Percentiles rank a stretch among this genome's conserved stretches.
Evolutionary conservation across 2,888 invertebrate genomes (phyloP).

Genomic region (Molanna angustata): DNA sequence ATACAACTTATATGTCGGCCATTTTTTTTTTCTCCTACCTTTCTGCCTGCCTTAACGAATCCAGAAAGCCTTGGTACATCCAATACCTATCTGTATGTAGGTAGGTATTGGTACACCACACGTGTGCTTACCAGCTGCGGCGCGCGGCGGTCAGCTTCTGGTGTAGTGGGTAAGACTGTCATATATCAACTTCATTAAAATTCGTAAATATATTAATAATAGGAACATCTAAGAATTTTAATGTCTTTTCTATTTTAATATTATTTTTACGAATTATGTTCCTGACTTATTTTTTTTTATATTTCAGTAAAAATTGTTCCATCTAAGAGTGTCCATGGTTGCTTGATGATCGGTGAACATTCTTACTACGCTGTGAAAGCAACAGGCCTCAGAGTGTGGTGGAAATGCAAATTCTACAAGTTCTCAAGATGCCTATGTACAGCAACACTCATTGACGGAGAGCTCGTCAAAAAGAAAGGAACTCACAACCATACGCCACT

Average conservation of each 20-base stretch:
- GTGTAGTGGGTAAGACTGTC: no score
- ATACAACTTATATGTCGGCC: no score
- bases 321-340: slow-evolving; percentile 20
- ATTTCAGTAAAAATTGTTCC: slow-evolving; percentile 15
- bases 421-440: slow-evolving; percentile 18
- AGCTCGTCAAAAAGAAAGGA: slow-evolving; percentile 16
- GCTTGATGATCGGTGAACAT: slow-evolving; percentile 15
- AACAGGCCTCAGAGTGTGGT: slow-evolving; percentile 19
- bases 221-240: no score
- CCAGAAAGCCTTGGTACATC: no score
- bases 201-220: no score
- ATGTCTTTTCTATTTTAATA: neutral
- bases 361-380: slow-evolving; percentile 20
- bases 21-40: no score
- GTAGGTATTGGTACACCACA: no score
- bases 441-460: slow-evolving; percentile 14
- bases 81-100: no score
- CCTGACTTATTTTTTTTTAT: neutral
- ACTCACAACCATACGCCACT: slow-evolving; percentile 16
- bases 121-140: no score
- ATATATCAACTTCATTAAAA: no score
- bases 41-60: no score
- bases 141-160: no score
- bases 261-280: neutral
- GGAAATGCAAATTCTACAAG: slow-evolving; percentile 23